phyloP scores from a whole-genome alignment of 2,888 invertebrate species.

The Dione juno region DNA sequence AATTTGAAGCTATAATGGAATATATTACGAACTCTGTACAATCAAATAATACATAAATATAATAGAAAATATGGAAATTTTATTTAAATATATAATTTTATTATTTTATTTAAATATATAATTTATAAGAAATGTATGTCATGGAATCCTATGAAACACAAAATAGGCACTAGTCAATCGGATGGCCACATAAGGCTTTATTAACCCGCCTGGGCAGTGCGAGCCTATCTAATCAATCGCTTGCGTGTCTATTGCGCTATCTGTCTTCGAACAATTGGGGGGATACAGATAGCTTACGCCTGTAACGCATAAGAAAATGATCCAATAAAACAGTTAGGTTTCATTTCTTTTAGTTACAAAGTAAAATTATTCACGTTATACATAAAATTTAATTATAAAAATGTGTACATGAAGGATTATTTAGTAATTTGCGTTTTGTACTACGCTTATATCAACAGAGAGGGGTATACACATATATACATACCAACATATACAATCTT shows the following conservation, averaged over 20 bases:
- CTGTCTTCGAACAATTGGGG: conserved; percentile 80
- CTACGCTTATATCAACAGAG: too few species aligned
- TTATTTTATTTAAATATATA: not conserved
- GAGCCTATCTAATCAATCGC: conserved; percentile 81
- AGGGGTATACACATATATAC: too few species aligned
- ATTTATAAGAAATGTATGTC: conserved; percentile 58
- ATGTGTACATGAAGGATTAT: too few species aligned
- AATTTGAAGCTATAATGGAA: too few species aligned
- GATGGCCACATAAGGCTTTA: conserved; percentile 74
- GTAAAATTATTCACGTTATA: not conserved
- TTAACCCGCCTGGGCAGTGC: conserved; percentile 80
- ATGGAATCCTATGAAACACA: conserved; percentile 80
- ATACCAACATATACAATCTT: too few species aligned
- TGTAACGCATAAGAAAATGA: conserved; percentile 76
- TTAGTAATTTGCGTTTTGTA: too few species aligned
- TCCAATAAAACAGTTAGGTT: conserved; percentile 77
- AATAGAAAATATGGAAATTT: not conserved
- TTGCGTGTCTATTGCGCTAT: conserved; percentile 81
- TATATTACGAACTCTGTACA: too few species aligned
- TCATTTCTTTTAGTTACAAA: not conserved
- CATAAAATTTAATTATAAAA: too few species aligned
- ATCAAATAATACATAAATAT: not conserved
- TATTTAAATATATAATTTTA: not conserved
- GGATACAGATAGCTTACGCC: conserved; percentile 63
- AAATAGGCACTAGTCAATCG: conserved; percentile 81